phyloP scores from a whole-genome alignment of 2,797 vertebrate genomes.

The Neosilurus mollespiculum region DNA sequence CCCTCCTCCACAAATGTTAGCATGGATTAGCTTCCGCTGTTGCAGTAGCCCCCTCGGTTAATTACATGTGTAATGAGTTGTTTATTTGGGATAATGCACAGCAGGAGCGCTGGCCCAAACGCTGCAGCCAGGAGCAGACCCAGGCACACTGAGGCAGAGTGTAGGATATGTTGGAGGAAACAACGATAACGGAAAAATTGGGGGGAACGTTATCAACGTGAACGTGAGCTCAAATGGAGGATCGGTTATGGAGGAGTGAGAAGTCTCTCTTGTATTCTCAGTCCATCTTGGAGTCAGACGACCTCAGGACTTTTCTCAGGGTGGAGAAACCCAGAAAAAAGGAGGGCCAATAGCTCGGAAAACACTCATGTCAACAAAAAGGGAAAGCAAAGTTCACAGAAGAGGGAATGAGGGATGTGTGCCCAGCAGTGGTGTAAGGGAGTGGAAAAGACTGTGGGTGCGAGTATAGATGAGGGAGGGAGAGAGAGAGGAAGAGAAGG shows the following conservation, averaged over 20 bases:
- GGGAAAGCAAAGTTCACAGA: conserved; percentile 57
- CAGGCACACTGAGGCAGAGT: conserved; percentile 68
- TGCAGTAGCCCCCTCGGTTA: conserved; percentile 72
- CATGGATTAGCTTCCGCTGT: conserved; percentile 74
- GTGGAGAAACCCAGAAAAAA: conserved; percentile 67
- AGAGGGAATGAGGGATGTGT: conserved; percentile 54
- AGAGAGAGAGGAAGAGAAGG: conserved; percentile 54
- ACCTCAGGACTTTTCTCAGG: conserved; percentile 75
- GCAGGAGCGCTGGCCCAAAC: conserved; percentile 61
- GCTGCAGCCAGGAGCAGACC: conserved; percentile 65
- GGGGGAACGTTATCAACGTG: conserved; percentile 35
- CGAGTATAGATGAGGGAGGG: conserved; percentile 55
- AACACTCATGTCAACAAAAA: conserved; percentile 70
- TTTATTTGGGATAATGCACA: conserved; percentile 81
- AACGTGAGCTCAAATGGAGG: conserved; percentile 35
- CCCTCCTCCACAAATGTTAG: conserved; percentile 70
- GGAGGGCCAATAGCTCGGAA: conserved; percentile 33
- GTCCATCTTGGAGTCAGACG: conserved; percentile 69
- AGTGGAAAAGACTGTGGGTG: conserved; percentile 82
- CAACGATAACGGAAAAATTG: conserved; percentile 47
- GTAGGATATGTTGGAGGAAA: conserved; percentile 58
- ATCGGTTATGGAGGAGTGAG: conserved; percentile 26
- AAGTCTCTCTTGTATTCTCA: conserved; percentile 63
- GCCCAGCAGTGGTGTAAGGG: conserved; percentile 63
- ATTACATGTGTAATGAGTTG: conserved; percentile 82